Evolutionary conservation across 2,888 invertebrate species (phyloP), one percentile per base, ranked within the genome.

Genomic region (Leptinotarsa haldemani): DNA sequence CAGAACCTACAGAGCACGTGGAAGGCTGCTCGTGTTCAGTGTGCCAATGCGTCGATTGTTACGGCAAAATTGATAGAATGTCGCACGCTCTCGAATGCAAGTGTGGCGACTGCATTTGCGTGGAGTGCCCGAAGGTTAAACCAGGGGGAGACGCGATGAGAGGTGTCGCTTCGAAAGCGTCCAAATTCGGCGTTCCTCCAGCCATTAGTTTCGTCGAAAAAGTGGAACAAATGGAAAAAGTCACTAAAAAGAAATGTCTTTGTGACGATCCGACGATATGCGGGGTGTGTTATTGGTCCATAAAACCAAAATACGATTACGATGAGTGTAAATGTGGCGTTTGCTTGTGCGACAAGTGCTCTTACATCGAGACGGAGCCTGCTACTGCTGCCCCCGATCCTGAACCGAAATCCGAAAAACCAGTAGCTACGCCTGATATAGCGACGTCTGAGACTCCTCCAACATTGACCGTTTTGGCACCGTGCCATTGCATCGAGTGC

Each of bases 401-500:
- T 9, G 40, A 40, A 40, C 40, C 40, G 40, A 40, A 40, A 40
- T 9, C 40, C 2, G 40, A 40, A 40, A 40, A 40, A 40, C 50
- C 50, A 3, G 22, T 18, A 9, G 53, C 9, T 18, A 20, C 7
- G 20, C 9, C 53, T 20, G 40, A 16, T 25, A 46, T 18, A 50
- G n/a, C 46, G 65, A 69, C 52, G 15, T 46, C 69, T 46, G 25
- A 56, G 1, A 18, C 40, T 5, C 65, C 64, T 1, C 52, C 56
- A 2, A 40, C 2, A 30, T 2, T 30, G 4, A 53, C 52, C 4
- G 40, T 65, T 52, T 56, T 71, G 40, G 56, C 69, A 22, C 71
- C 71, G 22, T 80, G 80, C 40, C 73, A 76, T 30, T 80, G 80
- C 66, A 72, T 77, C 18, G 71, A 73, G 4, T 80, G 80, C 58